Conservation (phyloP, 2,797 vertebrate species). For the Nyctalus aviator region DNA sequence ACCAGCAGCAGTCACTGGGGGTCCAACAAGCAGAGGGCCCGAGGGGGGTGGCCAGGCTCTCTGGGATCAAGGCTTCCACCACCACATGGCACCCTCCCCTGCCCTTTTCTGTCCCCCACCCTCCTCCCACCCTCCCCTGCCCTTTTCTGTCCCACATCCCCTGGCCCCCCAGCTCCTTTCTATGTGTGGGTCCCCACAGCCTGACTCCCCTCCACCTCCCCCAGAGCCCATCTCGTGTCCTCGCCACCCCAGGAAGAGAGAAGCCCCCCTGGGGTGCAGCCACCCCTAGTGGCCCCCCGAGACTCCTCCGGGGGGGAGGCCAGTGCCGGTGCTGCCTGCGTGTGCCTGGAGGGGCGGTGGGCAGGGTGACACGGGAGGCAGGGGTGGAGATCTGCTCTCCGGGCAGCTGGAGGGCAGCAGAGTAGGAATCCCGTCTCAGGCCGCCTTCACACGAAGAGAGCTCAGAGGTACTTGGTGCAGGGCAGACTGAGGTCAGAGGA, state of each 20-base stretch:
- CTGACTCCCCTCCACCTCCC: background rate
- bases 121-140: background rate
- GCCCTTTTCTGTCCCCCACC: background rate
- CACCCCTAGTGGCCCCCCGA: background rate
- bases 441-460: background rate
- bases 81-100: too few relatives aligned
- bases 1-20: background rate
- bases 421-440: background rate
- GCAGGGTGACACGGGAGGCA: background rate
- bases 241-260: background rate
- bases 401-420: background rate
- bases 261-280: background rate
- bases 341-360: background rate
- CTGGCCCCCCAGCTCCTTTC: background rate
- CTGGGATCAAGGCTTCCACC: background rate
- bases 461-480: background rate
- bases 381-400: background rate
- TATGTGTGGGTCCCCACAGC: background rate
- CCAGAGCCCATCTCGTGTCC: background rate
- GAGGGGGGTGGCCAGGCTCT: background rate
- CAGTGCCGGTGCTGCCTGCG: rapidly evolving
- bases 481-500: background rate
- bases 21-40: background rate
- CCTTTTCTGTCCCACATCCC: background rate
- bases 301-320: background rate